Conservation (phyloP, 2,888 invertebrate species). For the Tipula unca region DNA sequence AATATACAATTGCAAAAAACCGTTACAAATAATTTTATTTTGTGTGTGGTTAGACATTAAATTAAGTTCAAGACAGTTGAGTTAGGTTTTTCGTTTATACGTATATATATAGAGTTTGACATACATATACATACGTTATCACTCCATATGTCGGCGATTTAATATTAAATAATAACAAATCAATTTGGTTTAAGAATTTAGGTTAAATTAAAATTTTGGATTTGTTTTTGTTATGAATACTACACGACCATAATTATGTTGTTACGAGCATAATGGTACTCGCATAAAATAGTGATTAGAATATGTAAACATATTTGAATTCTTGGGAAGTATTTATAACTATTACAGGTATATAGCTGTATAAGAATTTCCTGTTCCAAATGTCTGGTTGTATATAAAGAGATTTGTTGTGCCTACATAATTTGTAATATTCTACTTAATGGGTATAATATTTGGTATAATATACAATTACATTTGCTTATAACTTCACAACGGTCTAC, state of each 20-base stretch:
- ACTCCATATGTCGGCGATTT: not conserved
- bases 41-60: not conserved
- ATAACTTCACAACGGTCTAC: no score
- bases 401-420: not conserved
- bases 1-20: no score
- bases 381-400: not conserved
- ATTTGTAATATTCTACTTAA: no score
- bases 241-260: not conserved
- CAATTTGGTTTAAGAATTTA: not conserved
- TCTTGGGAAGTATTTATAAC: no score
- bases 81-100: not conserved
- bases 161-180: not conserved
- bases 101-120: not conserved
- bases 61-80: not conserved
- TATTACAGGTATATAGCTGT: not conserved
- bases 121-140: not conserved
- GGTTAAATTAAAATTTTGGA: not conserved
- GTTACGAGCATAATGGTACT: not conserved
- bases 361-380: not conserved
- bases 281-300: not conserved
- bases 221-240: not conserved
- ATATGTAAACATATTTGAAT: not conserved
- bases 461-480: no score
- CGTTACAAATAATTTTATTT: no score
- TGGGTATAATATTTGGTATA: no score